Evolutionary conservation across 2,113 vertebrate genomes (phyloP).

Genomic region (Cebidichthys violaceus): DNA sequence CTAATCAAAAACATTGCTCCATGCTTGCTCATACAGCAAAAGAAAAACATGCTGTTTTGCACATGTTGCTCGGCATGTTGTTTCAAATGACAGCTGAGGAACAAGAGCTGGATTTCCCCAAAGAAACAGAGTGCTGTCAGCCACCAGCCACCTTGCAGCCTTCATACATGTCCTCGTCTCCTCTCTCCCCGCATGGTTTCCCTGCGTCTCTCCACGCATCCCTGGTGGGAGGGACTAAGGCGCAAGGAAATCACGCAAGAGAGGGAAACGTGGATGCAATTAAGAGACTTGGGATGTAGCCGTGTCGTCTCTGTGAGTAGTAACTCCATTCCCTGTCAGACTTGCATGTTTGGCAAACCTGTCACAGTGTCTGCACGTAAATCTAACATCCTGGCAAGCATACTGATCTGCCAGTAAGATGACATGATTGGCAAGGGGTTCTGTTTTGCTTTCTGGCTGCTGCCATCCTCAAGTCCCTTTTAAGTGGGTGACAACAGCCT

Average conservation of each 20-base stretch:
- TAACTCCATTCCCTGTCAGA: constrained; percentile 56
- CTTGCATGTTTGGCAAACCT: constrained; percentile 63
- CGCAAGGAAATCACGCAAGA: not conserved
- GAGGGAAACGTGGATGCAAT: not conserved
- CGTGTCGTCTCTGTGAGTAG: constrained; percentile 14
- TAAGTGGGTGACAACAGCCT: constrained; percentile 46
- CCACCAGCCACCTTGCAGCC: constrained; percentile 37
- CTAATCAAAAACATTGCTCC: constrained; percentile 30
- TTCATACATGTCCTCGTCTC: not conserved
- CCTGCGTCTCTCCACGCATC: not conserved
- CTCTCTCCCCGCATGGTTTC: not conserved
- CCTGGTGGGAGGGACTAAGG: not conserved
- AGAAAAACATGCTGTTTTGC: constrained; percentile 4
- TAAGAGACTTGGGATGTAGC: not conserved
- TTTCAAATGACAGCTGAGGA: constrained; percentile 24
- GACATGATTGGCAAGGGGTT: constrained; percentile 68
- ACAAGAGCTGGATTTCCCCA: constrained; percentile 30
- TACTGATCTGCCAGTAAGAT: constrained; percentile 69
- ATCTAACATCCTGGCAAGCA: constrained; percentile 65
- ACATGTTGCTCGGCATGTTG: constrained; percentile 3
- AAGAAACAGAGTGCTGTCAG: constrained; percentile 18
- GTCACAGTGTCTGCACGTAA: constrained; percentile 66
- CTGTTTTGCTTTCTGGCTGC: constrained; percentile 66
- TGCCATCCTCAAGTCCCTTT: constrained; percentile 57
- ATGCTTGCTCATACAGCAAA: not conserved